phyloP scores from a whole-genome alignment of 2,888 invertebrate genomes.

The Nomada fabriciana region DNA sequence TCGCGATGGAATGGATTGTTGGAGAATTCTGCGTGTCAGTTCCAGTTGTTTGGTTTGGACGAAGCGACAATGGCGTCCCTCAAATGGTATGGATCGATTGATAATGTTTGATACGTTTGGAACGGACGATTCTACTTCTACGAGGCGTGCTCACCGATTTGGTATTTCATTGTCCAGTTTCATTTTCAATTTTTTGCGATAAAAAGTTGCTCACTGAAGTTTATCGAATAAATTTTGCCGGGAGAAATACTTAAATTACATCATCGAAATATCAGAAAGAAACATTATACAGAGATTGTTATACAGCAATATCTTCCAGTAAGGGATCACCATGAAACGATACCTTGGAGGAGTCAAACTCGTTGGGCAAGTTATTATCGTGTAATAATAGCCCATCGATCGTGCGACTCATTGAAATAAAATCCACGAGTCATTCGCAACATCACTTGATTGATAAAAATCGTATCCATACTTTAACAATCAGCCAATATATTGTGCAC shows the following conservation, averaged over 20 bases:
- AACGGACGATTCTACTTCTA: too few species aligned
- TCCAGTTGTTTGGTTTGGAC: too few species aligned
- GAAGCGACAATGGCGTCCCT: neutral
- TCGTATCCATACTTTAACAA: neutral
- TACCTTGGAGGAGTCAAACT: neutral
- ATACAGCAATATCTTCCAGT: neutral
- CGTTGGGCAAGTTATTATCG: neutral
- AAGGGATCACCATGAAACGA: neutral
- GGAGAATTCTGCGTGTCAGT: neutral
- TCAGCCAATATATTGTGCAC: neutral
- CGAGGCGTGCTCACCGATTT: too few species aligned
- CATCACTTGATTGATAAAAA: slow-evolving; percentile 26
- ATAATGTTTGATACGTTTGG: neutral
- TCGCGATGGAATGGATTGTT: neutral
- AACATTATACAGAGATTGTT: too few species aligned
- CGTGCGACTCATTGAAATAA: slow-evolving; percentile 10
- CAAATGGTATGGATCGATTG: neutral
- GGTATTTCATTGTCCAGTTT: neutral
- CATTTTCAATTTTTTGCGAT: neutral
- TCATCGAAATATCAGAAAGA: too few species aligned
- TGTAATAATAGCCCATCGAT: neutral
- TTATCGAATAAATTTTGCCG: too few species aligned
- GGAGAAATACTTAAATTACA: too few species aligned
- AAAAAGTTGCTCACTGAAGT: too few species aligned
- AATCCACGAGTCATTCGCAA: slow-evolving; percentile 21